These are phyloP conservation scores for Chascanopsetta lugubris DNA, from an alignment of 2,113 vertebrate species.

Conservation along the genomic window DNA sequence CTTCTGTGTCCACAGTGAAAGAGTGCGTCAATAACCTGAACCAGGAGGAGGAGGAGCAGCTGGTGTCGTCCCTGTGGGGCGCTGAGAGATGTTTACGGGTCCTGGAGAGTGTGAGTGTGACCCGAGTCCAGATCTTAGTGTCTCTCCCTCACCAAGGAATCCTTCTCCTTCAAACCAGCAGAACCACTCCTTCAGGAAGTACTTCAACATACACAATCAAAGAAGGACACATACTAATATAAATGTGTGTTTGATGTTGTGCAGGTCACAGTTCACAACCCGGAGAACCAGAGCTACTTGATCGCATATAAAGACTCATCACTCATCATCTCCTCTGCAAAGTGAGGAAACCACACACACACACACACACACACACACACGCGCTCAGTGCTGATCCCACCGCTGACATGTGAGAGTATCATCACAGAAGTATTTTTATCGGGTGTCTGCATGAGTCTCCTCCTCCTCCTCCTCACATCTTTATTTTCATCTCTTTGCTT, in stretches of 20 bases:
- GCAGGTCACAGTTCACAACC: conserved; percentile 85
- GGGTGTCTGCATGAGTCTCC: no score
- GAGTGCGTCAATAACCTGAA: conserved; percentile 94
- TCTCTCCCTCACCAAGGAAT: no score
- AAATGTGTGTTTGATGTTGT: background rate
- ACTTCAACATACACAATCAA: no score
- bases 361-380: no score
- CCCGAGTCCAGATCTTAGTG: background rate
- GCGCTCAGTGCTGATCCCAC: no score
- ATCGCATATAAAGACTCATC: conserved; percentile 98
- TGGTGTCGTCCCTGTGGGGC: conserved; percentile 94
- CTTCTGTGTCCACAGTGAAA: conserved; percentile 84
- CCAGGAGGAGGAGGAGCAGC: conserved; percentile 91
- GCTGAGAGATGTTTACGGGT: conserved; percentile 97
- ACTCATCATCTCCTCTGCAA: conserved; percentile 94
- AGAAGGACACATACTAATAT: no score
- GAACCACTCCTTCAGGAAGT: no score
- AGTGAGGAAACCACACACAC: conserved; percentile 73
- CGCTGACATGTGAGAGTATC: no score
- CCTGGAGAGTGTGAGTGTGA: conserved; percentile 92
- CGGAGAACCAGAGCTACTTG: conserved; percentile 97
- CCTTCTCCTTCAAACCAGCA: no score
- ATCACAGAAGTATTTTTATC: no score
- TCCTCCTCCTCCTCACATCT: no score
- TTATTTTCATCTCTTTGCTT: no score